Percentiles rank a stretch among this genome's conserved stretches.
Evolutionary conservation across 2,888 invertebrate genomes (phyloP).

Genomic region (Xylota sylvarum): DNA sequence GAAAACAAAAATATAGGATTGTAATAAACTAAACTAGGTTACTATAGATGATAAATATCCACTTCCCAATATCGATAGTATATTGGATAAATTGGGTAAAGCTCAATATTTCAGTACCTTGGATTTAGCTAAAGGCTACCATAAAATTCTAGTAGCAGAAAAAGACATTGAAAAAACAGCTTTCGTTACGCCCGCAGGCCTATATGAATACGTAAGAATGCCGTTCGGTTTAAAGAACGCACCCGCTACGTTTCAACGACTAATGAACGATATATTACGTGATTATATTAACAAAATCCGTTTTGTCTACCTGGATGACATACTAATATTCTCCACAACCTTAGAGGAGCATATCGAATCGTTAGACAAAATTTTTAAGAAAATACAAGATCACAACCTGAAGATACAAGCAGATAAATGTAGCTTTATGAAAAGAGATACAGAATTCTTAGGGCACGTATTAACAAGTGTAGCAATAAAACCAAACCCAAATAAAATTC

Average conservation of each 20-base stretch:
- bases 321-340: not conserved
- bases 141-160: not conserved
- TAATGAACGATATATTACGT: not conserved
- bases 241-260: not conserved
- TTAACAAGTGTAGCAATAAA: not conserved
- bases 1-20: conserved; percentile 1
- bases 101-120: not conserved
- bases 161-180: not conserved
- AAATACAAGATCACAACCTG: not conserved
- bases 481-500: not conserved
- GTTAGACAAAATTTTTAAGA: not conserved
- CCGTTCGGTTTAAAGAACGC: no score
- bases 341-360: not conserved
- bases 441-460: not conserved
- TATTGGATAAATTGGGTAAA: not conserved
- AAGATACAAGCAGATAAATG: conserved; percentile 2
- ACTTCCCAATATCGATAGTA: conserved; percentile 5
- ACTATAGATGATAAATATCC: not conserved
- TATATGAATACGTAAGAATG: conserved; percentile 4
- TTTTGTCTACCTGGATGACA: not conserved
- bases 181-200: conserved; percentile 1
- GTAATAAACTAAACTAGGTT: not conserved
- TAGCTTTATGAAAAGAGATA: not conserved
- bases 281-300: not conserved
- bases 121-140: not conserved